Evolutionary conservation across 2,113 vertebrate species (phyloP).

Genomic region (Lucifuga dentata): DNA sequence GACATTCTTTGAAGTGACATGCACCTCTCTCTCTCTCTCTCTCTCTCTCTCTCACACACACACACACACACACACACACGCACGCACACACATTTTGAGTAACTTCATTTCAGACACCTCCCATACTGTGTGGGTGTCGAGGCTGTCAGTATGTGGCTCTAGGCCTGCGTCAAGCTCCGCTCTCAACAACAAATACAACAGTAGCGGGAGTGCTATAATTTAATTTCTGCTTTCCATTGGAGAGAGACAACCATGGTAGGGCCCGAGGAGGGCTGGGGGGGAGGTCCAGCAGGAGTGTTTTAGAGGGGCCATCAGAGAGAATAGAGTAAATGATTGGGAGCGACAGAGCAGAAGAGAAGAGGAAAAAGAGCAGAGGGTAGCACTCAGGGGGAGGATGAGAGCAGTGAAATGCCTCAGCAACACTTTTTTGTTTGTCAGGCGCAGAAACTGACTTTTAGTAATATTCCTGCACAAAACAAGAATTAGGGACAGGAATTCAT

Average conservation of each 20-base stretch:
- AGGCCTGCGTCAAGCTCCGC: slow-evolving; percentile 50
- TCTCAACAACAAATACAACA: slow-evolving; percentile 33
- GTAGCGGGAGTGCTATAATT: slow-evolving; percentile 51
- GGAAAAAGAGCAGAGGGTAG: slow-evolving; percentile 70
- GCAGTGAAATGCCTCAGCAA: slow-evolving; percentile 58
- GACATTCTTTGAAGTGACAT: slow-evolving; percentile 46
- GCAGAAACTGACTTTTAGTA: slow-evolving; percentile 24
- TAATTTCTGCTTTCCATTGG: slow-evolving; percentile 57
- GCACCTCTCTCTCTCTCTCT: not conserved
- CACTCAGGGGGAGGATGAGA: slow-evolving; percentile 47
- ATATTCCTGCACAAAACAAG: slow-evolving; percentile 3
- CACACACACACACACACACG: slow-evolving; percentile 14
- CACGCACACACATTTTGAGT: slow-evolving; percentile 40
- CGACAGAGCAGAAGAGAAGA: slow-evolving; percentile 70
- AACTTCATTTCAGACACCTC: slow-evolving; percentile 46
- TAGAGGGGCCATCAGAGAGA: slow-evolving; percentile 52
- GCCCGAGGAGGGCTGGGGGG: not conserved
- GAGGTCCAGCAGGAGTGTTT: slow-evolving; percentile 60
- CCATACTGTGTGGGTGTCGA: slow-evolving; percentile 51
- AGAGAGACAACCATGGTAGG: slow-evolving; percentile 21
- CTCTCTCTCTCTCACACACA: not conserved
- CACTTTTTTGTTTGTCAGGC: slow-evolving; percentile 45
- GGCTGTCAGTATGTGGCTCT: slow-evolving; percentile 48
- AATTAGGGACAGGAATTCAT: slow-evolving; percentile 25
- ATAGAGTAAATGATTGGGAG: slow-evolving; percentile 71